Base-by-base conservation (phyloP, 2,888 invertebrate genomes). In the Deilephila porcellus region DNA sequence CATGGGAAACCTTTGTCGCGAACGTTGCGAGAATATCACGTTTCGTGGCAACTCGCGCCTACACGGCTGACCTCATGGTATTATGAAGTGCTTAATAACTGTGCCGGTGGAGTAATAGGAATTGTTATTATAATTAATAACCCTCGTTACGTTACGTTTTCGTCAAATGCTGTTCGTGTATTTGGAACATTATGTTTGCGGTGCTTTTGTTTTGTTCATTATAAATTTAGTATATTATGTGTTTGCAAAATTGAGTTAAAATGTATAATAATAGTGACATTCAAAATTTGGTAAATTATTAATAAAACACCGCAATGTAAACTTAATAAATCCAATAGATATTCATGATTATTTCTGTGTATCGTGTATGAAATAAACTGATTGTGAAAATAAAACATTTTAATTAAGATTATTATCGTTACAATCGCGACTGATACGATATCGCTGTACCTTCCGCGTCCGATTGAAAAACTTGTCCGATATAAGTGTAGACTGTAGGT, bases 61-160 rank as follows among this genome's bases (percentile, higher is more conserved):
- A 67, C 64, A 52, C 45, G 45, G 67, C 67, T 67, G 52, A 67
- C 67, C 67, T 67, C 67, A 67, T 52, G 52, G 67, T 45, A 52
- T 52, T 52, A 52, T 52, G 45, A 45, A 25, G 67, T 67, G 45
- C 67, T 67, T 67, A 67, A 52, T 67, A 67, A 67, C 45, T 20
- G 45, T 52, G 20, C 45, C 25, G 52, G 67, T 67, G 45, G 52
- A 4, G 11, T 56, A 67, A 67, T 67, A 3, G 52, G 67, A 52
- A 67, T 25, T 45, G 52, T 14, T 45, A 37, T 14, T 45, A 37
- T 64, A 64, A 67, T 67, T 52, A 67, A 67, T 52, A 67, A 67
- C 67, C 5, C n/a, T 45, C 45, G 64, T 45, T 45, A 20, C 6
- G 20, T 52, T 67, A 67, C 67, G 67, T 67, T 64, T 37, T 64